These are phyloP conservation scores for Mirounga angustirostris DNA, from an alignment of 2,113 vertebrate species.

Conservation along the genomic window DNA sequence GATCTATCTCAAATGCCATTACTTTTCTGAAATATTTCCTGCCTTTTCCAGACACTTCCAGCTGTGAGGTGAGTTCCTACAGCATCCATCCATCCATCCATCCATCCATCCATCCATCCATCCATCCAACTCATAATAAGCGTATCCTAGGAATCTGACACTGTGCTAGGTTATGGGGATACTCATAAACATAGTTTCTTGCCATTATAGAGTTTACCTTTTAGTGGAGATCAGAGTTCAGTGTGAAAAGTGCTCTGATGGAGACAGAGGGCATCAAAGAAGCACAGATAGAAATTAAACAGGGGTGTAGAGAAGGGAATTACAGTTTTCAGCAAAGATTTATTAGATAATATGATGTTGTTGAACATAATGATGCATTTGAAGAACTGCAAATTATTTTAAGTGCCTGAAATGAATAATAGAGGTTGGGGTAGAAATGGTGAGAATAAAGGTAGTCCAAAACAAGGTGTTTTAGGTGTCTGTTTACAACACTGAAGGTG, in stretches of 20 bases:
- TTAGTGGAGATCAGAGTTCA: neutral
- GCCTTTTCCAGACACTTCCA: neutral
- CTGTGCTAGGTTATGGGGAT: neutral
- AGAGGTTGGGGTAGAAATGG: neutral
- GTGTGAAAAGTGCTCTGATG: slow-evolving; percentile 6
- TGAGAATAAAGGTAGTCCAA: neutral
- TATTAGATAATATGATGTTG: neutral
- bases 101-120: neutral
- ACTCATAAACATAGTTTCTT: neutral
- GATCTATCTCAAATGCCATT: neutral
- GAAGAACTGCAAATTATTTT: slow-evolving; percentile 5
- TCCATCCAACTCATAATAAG: neutral
- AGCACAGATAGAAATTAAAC: neutral
- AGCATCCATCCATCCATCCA: neutral
- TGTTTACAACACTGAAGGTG: neutral
- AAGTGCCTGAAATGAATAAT: neutral
- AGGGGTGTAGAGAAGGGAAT: neutral
- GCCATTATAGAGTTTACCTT: neutral
- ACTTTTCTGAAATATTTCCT: neutral
- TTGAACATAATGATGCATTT: neutral
- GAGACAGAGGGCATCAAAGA: neutral
- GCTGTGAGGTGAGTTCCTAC: neutral
- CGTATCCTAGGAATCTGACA: neutral
- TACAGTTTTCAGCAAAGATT: neutral
- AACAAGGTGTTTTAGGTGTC: neutral